These are phyloP conservation scores for Cephus cinctus DNA, from an alignment of 1,140 invertebrate genomes.

Conservation along the genomic window DNA sequence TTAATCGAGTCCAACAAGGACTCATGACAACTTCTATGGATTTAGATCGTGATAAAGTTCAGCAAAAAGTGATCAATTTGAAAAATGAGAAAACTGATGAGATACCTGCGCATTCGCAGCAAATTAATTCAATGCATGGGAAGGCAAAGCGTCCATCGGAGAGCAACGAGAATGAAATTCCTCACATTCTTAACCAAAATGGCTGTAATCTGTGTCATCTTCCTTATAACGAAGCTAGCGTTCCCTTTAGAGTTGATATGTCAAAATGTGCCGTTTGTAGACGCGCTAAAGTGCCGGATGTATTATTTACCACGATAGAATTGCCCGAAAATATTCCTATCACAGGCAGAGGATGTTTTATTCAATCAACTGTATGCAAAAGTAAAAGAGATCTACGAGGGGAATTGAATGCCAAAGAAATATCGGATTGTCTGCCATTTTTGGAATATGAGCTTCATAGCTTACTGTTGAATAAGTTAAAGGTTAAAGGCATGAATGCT, in stretches of 20 bases:
- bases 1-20: conserved; percentile 33
- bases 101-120: background rate
- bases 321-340: conserved; percentile 72
- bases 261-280: conserved; percentile 60
- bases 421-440: conserved; percentile 91
- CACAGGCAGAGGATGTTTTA: conserved; percentile 71
- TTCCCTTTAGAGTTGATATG: conserved; percentile 71
- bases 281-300: conserved; percentile 83
- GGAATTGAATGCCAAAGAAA: conserved; percentile 90
- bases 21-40: conserved; percentile 33
- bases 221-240: conserved; percentile 70
- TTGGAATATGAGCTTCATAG: conserved; percentile 94
- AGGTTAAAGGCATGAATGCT: conserved; percentile 93
- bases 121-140: conserved; percentile 9
- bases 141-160: conserved; percentile 42
- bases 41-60: conserved; percentile 36
- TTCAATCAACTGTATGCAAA: conserved; percentile 79
- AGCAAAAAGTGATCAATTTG: conserved; percentile 17
- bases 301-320: conserved; percentile 87
- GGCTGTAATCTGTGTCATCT: conserved; percentile 70
- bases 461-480: conserved; percentile 86
- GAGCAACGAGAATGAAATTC: conserved; percentile 41
- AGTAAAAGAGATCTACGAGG: conserved; percentile 76
- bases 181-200: conserved; percentile 22
- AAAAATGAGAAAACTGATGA: conserved; percentile 42